Percentiles rank a stretch among this genome's conserved stretches.
Evolutionary conservation across 1,140 invertebrate species (phyloP).

Genomic region (Bathynomus jamesi): DNA sequence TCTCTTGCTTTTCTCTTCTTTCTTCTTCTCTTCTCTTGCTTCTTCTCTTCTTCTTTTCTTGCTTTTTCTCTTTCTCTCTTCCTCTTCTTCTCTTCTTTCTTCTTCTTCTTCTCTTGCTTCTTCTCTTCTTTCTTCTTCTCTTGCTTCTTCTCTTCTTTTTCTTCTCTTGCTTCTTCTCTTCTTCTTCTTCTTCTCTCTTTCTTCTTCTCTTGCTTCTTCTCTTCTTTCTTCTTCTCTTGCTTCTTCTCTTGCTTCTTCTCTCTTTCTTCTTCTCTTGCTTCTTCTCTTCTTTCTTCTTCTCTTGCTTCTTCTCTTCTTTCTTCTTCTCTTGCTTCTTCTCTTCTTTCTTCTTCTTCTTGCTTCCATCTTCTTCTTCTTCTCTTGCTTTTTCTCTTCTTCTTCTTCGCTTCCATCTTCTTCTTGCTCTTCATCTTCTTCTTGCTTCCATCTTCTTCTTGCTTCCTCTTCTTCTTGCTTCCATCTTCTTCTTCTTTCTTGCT

Average conservation of each 20-base stretch:
- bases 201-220: not conserved
- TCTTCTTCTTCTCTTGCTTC: not conserved
- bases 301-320: not conserved
- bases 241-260: not conserved
- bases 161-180: not conserved
- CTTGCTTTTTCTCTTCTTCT: not conserved
- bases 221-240: not conserved
- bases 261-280: not conserved
- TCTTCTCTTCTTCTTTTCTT: not conserved
- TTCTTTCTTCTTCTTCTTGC: not conserved
- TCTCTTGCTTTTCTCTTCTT: not conserved
- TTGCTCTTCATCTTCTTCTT: not conserved
- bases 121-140: not conserved
- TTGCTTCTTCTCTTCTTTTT: not conserved
- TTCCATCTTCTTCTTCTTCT: not conserved
- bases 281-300: not conserved
- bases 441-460: not conserved
- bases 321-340: not conserved
- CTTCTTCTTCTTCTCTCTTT: not conserved
- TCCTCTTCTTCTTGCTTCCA: not conserved
- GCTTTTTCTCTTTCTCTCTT: not conserved
- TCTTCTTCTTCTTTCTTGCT: not conserved
- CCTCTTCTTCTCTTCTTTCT: not conserved
- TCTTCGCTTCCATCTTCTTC: not conserved
- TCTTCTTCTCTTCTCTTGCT: not conserved